Evolutionary conservation across 1,140 invertebrate species (phyloP), one percentile per base, ranked within the genome.

Genomic region (Macrobrachium nipponense): DNA sequence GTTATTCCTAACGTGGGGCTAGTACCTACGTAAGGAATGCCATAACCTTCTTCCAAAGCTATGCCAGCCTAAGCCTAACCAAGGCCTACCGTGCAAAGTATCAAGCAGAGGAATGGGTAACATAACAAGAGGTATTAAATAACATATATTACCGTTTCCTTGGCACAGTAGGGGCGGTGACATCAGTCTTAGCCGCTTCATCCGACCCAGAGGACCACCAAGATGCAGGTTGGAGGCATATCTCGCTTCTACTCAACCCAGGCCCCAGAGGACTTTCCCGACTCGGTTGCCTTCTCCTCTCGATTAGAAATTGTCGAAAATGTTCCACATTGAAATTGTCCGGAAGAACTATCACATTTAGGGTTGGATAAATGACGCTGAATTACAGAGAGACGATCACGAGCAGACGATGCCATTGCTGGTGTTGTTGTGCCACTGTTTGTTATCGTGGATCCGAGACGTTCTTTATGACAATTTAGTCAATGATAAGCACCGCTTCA

Each of bases 361-460:
- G 12, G 60, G 51, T 27, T 58, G 10, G 62, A 27, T 18, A 85
- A 64, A 61, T 85, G 82, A 15, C 82, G 59, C 73, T 70, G 75
- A 23, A 85, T 66, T 23, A 85, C 82, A 59, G 75, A 27, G 14
- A 85, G 82, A 43, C 82, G 82, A 17, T 78, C 75, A 14, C 75
- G 61, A 60, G 82, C 82, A 85, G 82, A 85, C 82, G 82, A 85
- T 68, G 82, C 82, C 82, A 85, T 85, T 12, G 68, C n/a, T 70
- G 20, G 18, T 27, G 17, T 68, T n/a, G 15, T 61, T 27, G 68
- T 44, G 64, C 10, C 12, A 44, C 23, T 61, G 70, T 43, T 61
- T 44, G n/a, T n/a, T 36, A 27, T 20, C 59, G 10, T n/a, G n/a
- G 14, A 11, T 58, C 27, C 12, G 3, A 36, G n/a, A 12, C 72